Conservation (phyloP, 37 sponge, comb jelly and placozoan genomes). For the Haliclona indistincta region DNA sequence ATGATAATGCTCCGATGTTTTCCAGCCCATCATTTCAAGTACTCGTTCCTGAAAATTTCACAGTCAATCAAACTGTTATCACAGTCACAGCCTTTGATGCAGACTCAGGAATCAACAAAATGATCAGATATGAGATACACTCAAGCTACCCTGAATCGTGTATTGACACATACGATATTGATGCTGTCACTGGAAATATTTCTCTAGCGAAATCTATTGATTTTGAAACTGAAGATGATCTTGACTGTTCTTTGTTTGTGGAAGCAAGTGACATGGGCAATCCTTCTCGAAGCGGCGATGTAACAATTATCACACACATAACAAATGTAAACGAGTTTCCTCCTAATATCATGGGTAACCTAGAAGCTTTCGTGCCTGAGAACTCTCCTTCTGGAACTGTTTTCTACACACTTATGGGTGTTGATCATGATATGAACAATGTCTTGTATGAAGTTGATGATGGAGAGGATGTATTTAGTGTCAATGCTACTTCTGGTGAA, state of each 20-base stretch:
- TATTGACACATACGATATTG: slow-evolving; percentile 21
- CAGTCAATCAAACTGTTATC: slow-evolving; percentile 26
- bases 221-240: slow-evolving; percentile 31
- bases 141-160: slow-evolving; percentile 28
- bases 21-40: background rate
- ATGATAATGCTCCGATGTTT: slow-evolving; percentile 75
- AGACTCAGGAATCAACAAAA: slow-evolving; percentile 52
- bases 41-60: slow-evolving; percentile 40
- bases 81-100: slow-evolving; percentile 42
- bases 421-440: slow-evolving; percentile 47
- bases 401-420: slow-evolving; percentile 23
- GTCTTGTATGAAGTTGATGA: slow-evolving; percentile 16
- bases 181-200: slow-evolving; percentile 47
- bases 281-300: background rate
- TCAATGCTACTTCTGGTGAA: slow-evolving; percentile 83
- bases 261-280: slow-evolving; percentile 35
- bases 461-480: slow-evolving; percentile 28
- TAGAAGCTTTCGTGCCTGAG: slow-evolving; percentile 29
- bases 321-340: slow-evolving; percentile 57
- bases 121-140: slow-evolving; percentile 29
- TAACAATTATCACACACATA: slow-evolving; percentile 66
- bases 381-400: slow-evolving; percentile 10
- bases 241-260: slow-evolving; percentile 27
- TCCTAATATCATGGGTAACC: background rate
- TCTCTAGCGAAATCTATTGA: slow-evolving; percentile 33